phyloP scores from a whole-genome alignment of 2,888 invertebrate species.

The Ectemnius lituratus region DNA sequence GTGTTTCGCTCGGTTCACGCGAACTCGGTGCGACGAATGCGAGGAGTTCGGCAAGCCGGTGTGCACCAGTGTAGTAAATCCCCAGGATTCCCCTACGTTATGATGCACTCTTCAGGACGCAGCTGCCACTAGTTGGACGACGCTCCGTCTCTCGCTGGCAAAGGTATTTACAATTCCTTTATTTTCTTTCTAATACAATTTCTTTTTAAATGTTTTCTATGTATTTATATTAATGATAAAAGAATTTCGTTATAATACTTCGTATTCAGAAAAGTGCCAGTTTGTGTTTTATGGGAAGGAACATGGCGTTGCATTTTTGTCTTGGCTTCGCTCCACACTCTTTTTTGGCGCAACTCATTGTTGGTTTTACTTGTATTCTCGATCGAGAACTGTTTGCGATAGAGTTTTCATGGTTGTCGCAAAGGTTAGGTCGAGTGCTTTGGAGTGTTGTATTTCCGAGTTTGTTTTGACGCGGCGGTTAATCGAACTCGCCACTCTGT shows the following conservation, averaged over 20 bases:
- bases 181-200: not conserved
- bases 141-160: not conserved
- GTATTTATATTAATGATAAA: too few species aligned
- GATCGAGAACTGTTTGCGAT: too few species aligned
- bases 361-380: too few species aligned
- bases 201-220: not conserved
- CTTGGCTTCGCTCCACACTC: not conserved
- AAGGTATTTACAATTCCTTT: not conserved
- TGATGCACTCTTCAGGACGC: not conserved
- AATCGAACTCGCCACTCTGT: too few species aligned
- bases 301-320: constrained; percentile 4
- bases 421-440: too few species aligned
- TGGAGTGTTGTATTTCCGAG: too few species aligned
- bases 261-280: too few species aligned
- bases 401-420: too few species aligned
- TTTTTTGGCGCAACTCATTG: not conserved
- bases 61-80: not conserved
- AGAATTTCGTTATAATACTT: too few species aligned
- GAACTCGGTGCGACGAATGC: not conserved
- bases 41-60: not conserved
- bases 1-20: too few species aligned
- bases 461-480: too few species aligned
- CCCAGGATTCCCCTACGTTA: not conserved
- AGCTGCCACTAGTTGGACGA: constrained; percentile 3
- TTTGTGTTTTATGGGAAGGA: not conserved